Conservation (phyloP, 1,140 invertebrate species). For the Penaeus indicus region DNA sequence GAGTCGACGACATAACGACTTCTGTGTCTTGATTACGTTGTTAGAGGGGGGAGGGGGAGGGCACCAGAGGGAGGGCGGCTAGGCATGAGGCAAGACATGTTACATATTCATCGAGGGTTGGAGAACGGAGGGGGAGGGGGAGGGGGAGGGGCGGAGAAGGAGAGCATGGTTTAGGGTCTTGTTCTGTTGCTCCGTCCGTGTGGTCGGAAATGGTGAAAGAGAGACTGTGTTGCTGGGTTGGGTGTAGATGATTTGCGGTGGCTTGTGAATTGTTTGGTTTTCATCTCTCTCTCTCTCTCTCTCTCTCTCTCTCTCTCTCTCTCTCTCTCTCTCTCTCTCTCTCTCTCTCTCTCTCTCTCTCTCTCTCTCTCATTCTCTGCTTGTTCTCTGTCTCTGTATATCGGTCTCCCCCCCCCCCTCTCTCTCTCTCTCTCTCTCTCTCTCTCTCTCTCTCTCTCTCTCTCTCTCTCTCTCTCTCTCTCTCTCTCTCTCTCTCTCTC, state of each 20-base stretch:
- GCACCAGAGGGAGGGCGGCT: neutral
- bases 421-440: no score
- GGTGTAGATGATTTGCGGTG: no score
- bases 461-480: neutral
- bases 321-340: neutral
- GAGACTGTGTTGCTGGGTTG: neutral
- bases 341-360: no score
- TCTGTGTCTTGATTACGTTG: no score
- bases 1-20: no score
- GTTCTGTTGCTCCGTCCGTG: neutral
- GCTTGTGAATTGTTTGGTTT: neutral
- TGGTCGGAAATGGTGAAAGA: neutral
- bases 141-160: neutral
- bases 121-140: neutral
- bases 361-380: neutral
- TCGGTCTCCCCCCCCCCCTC: neutral
- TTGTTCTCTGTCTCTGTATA: neutral
- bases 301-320: constrained; percentile 26
- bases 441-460: neutral
- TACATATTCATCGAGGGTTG: no score
- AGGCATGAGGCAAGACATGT: neutral
- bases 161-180: neutral
- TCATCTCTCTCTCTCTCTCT: neutral
- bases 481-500: neutral
- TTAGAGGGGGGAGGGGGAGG: neutral